Evolutionary conservation across 2,113 vertebrate species (phyloP), one percentile per base, ranked within the genome.

Genomic region (Patagioenas fasciata): DNA sequence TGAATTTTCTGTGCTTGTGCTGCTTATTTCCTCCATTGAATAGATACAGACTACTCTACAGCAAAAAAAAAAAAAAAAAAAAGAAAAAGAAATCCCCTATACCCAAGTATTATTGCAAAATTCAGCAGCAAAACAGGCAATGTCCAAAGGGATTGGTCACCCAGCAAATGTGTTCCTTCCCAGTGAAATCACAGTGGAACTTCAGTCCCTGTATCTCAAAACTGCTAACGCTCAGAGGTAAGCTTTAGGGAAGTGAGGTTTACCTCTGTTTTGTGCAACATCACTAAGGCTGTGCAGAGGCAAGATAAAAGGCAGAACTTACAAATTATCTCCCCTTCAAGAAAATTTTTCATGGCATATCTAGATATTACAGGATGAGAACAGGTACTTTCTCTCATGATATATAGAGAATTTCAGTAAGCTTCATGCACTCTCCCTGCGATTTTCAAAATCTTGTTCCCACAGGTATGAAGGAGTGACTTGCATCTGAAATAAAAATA

Each of bases 341-440:
- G 48, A 86, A 51, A 62, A n/a, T 24, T 83, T 57, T n/a, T 86
- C 64, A 54, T 32, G 24, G 29, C 38, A 21, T 40, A 32, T 28
- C 32, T 80, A 66, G 24, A 42, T 4, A 2, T 26, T 29, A 36
- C 54, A 78, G n/a, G 67, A 44, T 53, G 25, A 83, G 32, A 65
- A 47, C 0, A 0, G 26, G n/a, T 38, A 57, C 47, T 38, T 73
- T 69, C n/a, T 51, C 12, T 60, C 1, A 0, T 8, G 16, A 88
- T 36, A 29, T 2, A 54, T 0, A 26, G 24, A 50, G 26, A 53
- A 83, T 42, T 80, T 92, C 72, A 85, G 57, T 10, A 66, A 81
- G 64, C 29, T 11, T 88, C 3, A 3, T 32, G 18, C 56, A 53
- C 64, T 85, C 60, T 88, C 40, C 36, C 36, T 42, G 62, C 6